Base-by-base conservation (phyloP, 2,113 vertebrate species). In the Mixornis gularis region DNA sequence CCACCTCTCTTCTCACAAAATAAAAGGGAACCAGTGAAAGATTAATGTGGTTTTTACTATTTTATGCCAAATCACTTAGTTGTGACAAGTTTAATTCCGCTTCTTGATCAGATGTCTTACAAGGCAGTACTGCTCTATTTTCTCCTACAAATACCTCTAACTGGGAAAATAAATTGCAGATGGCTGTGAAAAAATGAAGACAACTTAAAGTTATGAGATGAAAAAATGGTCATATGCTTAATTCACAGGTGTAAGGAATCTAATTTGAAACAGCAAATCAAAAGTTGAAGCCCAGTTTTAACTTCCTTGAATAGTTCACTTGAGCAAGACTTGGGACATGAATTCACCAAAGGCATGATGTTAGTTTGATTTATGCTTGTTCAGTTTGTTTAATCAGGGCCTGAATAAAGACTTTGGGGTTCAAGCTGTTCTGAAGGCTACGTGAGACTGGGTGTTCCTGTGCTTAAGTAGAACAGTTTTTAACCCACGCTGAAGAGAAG, bases 61-160 rank as follows among this genome's bases (percentile, higher is more conserved):
- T 93, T 94, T 74, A 60, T 13, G 13, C 71, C 92, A 77, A 95
- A 81, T 74, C 11, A 13, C 38, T 82, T 90, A 56, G 70, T 41
- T 72, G 58, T 80, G 82, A 94, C 78, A 71, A 78, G 78, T 82
- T 94, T 93, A 89, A 94, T 94, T 95, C 76, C 10, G 0, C 40
- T 83, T 88, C 68, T 92, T 85, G 77, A 93, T 53, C 66, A 82
- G 58, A 68, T 24, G 66, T 70, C 87, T 94, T 89, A 80, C 52
- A 90, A 95, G 76, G 73, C 38, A 30, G 10, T 25, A 41, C 56
- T 66, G 41, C 46, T 79, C n/a, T 94, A n/a, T 78, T 91, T 81
- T 74, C 63, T 79, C 72, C 66, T 63, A 74, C 36, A 63, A 41
- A 73, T 84, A 73, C 44, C 9, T 27, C 32, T 70, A 36, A 78